Evolutionary conservation across 1,140 invertebrate genomes (phyloP).

Genomic region (Tachypleus tridentatus): DNA sequence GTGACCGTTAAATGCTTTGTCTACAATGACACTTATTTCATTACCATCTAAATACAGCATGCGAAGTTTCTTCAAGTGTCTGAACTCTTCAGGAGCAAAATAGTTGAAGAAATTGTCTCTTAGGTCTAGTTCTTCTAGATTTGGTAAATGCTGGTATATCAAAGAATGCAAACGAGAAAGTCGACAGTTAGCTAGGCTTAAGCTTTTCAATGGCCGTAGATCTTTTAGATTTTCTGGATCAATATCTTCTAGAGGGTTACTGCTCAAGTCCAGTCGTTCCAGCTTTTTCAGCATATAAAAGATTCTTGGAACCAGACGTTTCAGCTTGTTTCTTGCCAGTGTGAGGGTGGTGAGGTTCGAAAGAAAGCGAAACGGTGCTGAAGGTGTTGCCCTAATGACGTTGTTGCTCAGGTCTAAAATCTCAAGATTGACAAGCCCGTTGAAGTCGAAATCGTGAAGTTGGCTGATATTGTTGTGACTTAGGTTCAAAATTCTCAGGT

Average conservation of each 20-base stretch:
- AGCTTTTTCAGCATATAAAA: slow-evolving; percentile 55
- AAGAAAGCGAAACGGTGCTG: slow-evolving; percentile 57
- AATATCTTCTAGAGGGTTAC: slow-evolving; percentile 57
- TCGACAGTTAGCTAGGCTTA: slow-evolving; percentile 44
- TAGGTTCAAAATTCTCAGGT: slow-evolving; percentile 53
- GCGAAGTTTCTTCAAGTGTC: slow-evolving; percentile 40
- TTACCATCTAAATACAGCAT: slow-evolving; percentile 59
- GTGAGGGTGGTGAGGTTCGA: slow-evolving; percentile 47
- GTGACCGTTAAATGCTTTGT: slow-evolving; percentile 52
- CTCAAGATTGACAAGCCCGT: slow-evolving; percentile 33
- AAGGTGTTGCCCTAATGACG: slow-evolving; percentile 40
- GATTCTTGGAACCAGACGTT: slow-evolving; percentile 49
- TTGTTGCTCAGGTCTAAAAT: slow-evolving; percentile 40
- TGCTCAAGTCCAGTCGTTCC: slow-evolving; percentile 52
- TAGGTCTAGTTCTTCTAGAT: slow-evolving; percentile 26
- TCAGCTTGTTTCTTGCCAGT: slow-evolving; percentile 54
- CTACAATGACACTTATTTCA: slow-evolving; percentile 51
- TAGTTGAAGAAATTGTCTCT: slow-evolving; percentile 58
- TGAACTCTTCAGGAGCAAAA: slow-evolving; percentile 31
- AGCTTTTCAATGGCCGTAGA: slow-evolving; percentile 38
- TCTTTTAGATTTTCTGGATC: slow-evolving; percentile 41
- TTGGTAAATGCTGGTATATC: slow-evolving; percentile 22
- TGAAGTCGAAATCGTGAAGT: slow-evolving; percentile 39
- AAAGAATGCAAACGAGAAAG: slow-evolving; percentile 24
- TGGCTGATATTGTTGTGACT: slow-evolving; percentile 61